Percentiles rank a stretch among this genome's conserved stretches.
Conservation (phyloP, 1,140 invertebrate species). For the Sweltsa coloradensis region DNA sequence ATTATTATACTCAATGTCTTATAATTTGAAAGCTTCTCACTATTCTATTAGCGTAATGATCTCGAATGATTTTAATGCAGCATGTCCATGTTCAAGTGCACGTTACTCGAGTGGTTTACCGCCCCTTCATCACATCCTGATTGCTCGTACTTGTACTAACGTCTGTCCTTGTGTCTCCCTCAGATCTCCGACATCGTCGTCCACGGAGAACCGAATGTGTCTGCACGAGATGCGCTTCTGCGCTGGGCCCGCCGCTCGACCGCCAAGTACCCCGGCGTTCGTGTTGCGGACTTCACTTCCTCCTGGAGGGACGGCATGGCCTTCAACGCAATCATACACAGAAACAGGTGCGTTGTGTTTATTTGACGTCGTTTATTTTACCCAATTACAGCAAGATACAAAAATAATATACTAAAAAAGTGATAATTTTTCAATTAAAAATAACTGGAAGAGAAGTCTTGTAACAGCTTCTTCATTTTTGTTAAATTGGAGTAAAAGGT, state of each 20-base stretch:
- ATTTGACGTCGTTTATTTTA: constrained; percentile 7
- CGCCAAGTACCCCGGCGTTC: constrained; percentile 91
- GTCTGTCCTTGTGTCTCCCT: constrained; percentile 21
- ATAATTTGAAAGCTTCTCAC: too few relatives aligned
- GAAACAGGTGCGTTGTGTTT: constrained; percentile 62
- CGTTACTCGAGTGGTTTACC: too few relatives aligned
- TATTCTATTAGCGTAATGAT: too few relatives aligned
- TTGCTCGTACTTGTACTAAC: too few relatives aligned
- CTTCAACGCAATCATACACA: constrained; percentile 96
- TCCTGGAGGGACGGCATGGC: constrained; percentile 97
- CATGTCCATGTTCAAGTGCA: too few relatives aligned
- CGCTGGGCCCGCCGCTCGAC: constrained; percentile 92
- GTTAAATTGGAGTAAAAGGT: too few relatives aligned
- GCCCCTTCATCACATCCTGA: too few relatives aligned
- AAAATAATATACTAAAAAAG: not conserved
- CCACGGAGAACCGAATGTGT: constrained; percentile 85
- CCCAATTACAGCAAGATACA: too few relatives aligned
- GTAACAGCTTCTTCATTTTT: too few relatives aligned
- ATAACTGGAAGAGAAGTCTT: not conserved
- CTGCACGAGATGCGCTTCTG: constrained; percentile 87
- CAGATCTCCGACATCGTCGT: constrained; percentile 97
- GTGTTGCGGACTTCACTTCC: constrained; percentile 87
- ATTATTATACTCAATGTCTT: too few relatives aligned
- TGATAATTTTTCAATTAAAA: too few relatives aligned
- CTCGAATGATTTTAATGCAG: too few relatives aligned